A percentile compares a stretch with the other conserved stretches of the same genome.
phyloP scores from a whole-genome alignment of 1,140 invertebrate species.

The Anoplophora glabripennis region DNA sequence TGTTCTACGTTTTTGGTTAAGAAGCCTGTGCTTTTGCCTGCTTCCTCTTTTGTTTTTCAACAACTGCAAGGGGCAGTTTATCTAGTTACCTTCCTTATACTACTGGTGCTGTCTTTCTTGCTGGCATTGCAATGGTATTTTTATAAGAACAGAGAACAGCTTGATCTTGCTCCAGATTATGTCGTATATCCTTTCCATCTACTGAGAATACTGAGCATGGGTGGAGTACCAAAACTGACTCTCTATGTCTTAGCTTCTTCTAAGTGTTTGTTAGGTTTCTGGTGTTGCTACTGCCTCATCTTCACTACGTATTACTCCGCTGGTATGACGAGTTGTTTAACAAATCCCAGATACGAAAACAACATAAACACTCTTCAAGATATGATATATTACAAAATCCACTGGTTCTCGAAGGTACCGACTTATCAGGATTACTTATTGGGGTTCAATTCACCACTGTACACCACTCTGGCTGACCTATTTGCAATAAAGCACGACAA shows the following conservation, averaged over 20 bases:
- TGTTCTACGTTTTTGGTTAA: constrained; percentile 18
- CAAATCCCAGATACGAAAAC: constrained; percentile 1
- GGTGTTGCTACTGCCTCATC: constrained; percentile 1
- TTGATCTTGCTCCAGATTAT: no score
- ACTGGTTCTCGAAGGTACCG: background rate
- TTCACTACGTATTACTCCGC: constrained; percentile 16
- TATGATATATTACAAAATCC: constrained; percentile 7
- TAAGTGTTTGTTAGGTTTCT: background rate
- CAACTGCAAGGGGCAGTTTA: constrained; percentile 7
- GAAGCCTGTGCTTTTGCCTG: constrained; percentile 4
- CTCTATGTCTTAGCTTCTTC: background rate
- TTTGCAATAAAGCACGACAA: background rate
- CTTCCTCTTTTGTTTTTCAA: constrained; percentile 5
- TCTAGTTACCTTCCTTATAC: background rate
- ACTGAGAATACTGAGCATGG: constrained; percentile 3
- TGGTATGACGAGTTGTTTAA: constrained; percentile 15
- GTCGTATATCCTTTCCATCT: background rate
- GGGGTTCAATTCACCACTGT: no score
- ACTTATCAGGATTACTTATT: background rate
- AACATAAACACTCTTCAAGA: constrained; percentile 22
- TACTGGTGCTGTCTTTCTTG: background rate
- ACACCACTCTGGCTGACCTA: no score
- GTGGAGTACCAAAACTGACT: background rate
- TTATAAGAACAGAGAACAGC: background rate
- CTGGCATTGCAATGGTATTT: background rate